These are phyloP conservation scores for Hydrotaea cyrtoneurina DNA, from an alignment of 2,888 invertebrate species.

Conservation along the genomic window DNA sequence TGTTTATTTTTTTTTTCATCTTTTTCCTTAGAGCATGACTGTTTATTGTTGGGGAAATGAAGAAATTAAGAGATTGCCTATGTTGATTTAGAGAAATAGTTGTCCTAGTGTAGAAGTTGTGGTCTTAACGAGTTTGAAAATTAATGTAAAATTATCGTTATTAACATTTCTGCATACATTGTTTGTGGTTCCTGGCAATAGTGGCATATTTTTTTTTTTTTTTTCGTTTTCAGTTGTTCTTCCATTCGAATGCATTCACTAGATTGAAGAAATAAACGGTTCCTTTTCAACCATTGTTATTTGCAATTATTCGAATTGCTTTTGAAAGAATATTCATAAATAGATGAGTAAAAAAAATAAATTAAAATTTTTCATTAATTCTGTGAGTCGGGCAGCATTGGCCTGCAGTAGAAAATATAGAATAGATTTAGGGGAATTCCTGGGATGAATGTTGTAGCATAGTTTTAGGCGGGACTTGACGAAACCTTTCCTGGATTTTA, in stretches of 20 bases:
- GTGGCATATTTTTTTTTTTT: not conserved
- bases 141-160: conserved; percentile 54
- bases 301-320: conserved; percentile 18
- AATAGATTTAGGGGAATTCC: no score
- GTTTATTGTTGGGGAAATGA: conserved; percentile 39
- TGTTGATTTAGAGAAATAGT: conserved; percentile 46
- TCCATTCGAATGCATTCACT: conserved; percentile 7
- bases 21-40: not conserved
- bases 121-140: conserved; percentile 29
- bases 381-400: no score
- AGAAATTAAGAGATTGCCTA: conserved; percentile 60
- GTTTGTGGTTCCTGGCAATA: no score
- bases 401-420: no score
- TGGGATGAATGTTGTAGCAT: no score
- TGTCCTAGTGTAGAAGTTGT: not conserved
- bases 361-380: conserved; percentile 1
- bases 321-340: not conserved
- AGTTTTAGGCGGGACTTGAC: no score
- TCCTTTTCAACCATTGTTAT: conserved; percentile 1
- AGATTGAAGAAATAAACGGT: not conserved
- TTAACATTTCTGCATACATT: conserved; percentile 52
- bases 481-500: no score
- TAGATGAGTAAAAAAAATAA: not conserved
- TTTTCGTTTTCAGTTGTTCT: not conserved
- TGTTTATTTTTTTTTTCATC: no score